Evolutionary conservation across 2,888 invertebrate species (phyloP).

Genomic region (Alloplasta piceator): DNA sequence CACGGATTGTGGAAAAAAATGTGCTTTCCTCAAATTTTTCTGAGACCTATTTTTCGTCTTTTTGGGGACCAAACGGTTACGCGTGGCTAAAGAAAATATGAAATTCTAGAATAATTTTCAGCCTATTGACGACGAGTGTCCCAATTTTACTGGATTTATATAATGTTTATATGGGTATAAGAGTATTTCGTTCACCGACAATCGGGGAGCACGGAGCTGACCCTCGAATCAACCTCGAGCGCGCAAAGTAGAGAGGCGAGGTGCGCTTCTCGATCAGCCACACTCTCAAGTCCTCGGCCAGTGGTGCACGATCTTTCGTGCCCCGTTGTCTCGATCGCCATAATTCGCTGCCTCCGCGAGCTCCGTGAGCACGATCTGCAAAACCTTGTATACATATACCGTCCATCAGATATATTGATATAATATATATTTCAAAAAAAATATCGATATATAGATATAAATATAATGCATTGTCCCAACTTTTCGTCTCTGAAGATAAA

Average conservation of each 20-base stretch:
- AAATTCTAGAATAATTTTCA: too few species aligned
- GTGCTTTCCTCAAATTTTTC: too few species aligned
- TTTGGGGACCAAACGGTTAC: too few species aligned
- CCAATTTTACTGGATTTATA: background rate
- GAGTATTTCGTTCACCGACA: slow-evolving; percentile 37
- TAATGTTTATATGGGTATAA: slow-evolving; percentile 12
- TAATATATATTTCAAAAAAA: background rate
- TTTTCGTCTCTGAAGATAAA: too few species aligned
- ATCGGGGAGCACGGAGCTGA: slow-evolving; percentile 67
- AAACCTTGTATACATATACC: slow-evolving; percentile 19
- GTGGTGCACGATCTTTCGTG: slow-evolving; percentile 69
- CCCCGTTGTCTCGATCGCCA: slow-evolving; percentile 75
- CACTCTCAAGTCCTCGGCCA: slow-evolving; percentile 56
- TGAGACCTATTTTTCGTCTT: too few species aligned
- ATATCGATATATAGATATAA: too few species aligned
- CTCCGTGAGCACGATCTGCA: slow-evolving; percentile 56
- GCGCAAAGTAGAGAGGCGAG: slow-evolving; percentile 35
- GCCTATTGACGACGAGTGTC: too few species aligned
- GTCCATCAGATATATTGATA: background rate
- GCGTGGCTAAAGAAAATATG: too few species aligned
- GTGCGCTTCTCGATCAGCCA: slow-evolving; percentile 56
- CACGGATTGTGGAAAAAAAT: too few species aligned
- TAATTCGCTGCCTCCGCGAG: slow-evolving; percentile 72
- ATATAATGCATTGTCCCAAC: too few species aligned
- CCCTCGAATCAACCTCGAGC: slow-evolving; percentile 68